Evolutionary conservation across 37 sponge, comb jelly and placozoan genomes (phyloP).

Genomic region (Mnemiopsis leidyi): DNA sequence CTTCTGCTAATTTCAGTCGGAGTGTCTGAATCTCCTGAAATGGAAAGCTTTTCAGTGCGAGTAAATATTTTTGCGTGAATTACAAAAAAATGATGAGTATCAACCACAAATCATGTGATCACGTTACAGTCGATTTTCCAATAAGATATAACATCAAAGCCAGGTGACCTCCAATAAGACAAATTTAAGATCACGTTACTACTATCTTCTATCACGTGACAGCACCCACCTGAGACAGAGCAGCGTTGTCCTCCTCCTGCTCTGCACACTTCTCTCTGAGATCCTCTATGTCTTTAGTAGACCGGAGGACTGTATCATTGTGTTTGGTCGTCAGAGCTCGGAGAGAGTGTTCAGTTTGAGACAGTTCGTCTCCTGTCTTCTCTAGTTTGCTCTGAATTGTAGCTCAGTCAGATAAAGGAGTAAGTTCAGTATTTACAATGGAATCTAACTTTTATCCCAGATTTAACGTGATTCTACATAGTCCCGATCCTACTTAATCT

Average conservation of each 20-base stretch:
- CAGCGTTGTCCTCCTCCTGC: conserved; percentile 47
- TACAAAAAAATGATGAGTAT: too few species aligned
- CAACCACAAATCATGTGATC: too few species aligned
- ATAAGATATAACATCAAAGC: neutral
- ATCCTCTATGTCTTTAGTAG: conserved; percentile 58
- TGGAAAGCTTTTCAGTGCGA: too few species aligned
- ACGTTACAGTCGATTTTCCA: neutral
- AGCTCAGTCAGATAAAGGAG: too few species aligned
- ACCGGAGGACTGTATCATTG: conserved; percentile 23
- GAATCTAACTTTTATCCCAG: too few species aligned
- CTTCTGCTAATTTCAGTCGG: conserved; percentile 57
- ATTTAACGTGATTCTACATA: too few species aligned
- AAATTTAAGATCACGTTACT: neutral
- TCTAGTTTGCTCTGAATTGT: conserved; percentile 26
- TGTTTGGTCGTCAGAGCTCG: conserved; percentile 63
- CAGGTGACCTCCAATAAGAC: too few species aligned
- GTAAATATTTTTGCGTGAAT: too few species aligned
- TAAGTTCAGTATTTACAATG: too few species aligned
- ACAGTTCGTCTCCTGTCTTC: conserved; percentile 11
- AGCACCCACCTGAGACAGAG: neutral
- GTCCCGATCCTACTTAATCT: too few species aligned
- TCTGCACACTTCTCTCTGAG: conserved; percentile 51
- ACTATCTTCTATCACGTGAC: neutral
- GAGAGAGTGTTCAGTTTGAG: conserved; percentile 47
- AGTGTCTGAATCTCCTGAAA: conserved; percentile 55